Evolutionary conservation across 1,140 invertebrate species (phyloP).

Genomic region (Anthonomus grandis): DNA sequence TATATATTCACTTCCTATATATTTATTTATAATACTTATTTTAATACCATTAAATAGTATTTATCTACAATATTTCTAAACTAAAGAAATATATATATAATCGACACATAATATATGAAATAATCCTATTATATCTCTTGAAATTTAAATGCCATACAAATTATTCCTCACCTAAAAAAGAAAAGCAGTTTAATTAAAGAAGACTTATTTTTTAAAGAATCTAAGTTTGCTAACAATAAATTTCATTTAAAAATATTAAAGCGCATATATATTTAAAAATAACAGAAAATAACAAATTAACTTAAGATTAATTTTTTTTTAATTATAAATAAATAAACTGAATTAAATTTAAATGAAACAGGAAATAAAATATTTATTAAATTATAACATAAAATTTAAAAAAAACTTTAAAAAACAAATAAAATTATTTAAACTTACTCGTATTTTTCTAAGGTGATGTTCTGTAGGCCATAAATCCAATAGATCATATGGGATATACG

Average conservation of each 20-base stretch:
- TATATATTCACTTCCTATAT: no score
- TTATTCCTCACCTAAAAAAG: constrained; percentile 31
- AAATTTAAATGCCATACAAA: constrained; percentile 17
- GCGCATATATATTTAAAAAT: not conserved
- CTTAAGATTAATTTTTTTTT: no score
- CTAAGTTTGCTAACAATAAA: not conserved
- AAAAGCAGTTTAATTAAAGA: not conserved
- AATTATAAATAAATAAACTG: no score
- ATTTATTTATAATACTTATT: no score
- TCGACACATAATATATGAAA: no score
- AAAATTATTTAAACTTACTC: constrained; percentile 21
- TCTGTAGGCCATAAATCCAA: constrained; percentile 33
- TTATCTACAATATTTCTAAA: no score
- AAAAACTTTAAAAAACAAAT: not conserved
- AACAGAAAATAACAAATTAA: no score
- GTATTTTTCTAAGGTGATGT: constrained; percentile 31
- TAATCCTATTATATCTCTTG: no score
- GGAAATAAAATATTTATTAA: no score
- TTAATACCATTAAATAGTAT: no score
- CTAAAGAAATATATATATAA: no score
- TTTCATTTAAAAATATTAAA: not conserved
- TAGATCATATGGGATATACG: constrained; percentile 22
- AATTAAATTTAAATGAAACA: no score
- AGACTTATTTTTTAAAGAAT: not conserved
- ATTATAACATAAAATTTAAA: not conserved